These are phyloP conservation scores for Acanthurus tractus DNA, from an alignment of 2,797 vertebrate species.

Conservation along the genomic window DNA sequence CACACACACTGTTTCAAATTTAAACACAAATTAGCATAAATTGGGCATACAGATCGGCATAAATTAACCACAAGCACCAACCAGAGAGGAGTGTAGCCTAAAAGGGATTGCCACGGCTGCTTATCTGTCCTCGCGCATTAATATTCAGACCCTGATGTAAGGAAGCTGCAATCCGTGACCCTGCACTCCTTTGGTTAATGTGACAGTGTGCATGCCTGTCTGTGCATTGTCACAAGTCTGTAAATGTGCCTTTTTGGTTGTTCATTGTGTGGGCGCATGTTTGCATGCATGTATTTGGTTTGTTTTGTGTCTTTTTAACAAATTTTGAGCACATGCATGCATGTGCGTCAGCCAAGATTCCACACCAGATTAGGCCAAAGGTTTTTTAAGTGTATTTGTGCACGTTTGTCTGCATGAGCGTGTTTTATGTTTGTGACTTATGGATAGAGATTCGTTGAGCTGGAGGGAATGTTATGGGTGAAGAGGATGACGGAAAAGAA, in stretches of 20 bases:
- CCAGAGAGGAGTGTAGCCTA: slow-evolving; percentile 60
- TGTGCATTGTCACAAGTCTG: slow-evolving; percentile 34
- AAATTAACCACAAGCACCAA: slow-evolving; percentile 75
- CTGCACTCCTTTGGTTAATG: slow-evolving; percentile 67
- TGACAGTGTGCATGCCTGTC: slow-evolving; percentile 37
- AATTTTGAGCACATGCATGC: not conserved
- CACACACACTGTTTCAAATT: slow-evolving; percentile 22
- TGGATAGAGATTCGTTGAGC: slow-evolving; percentile 36
- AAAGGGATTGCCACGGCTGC: slow-evolving; percentile 85
- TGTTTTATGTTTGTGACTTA: slow-evolving; percentile 45
- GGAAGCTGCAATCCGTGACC: slow-evolving; percentile 79
- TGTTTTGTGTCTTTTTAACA: not conserved
- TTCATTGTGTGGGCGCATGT: slow-evolving; percentile 9
- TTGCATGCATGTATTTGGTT: not conserved
- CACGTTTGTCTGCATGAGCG: slow-evolving; percentile 1
- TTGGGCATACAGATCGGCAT: slow-evolving; percentile 56
- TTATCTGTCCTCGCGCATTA: slow-evolving; percentile 83
- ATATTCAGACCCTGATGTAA: slow-evolving; percentile 83
- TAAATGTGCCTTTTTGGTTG: slow-evolving; percentile 20
- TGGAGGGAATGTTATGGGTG: slow-evolving; percentile 25
- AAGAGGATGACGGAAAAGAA: slow-evolving; percentile 37
- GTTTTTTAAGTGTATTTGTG: slow-evolving; percentile 5
- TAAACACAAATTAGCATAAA: slow-evolving; percentile 62
- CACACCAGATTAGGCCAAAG: slow-evolving; percentile 16
- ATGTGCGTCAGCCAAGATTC: slow-evolving; percentile 7